Conservation (phyloP, 2,888 invertebrate genomes). For the Tuta absoluta region DNA sequence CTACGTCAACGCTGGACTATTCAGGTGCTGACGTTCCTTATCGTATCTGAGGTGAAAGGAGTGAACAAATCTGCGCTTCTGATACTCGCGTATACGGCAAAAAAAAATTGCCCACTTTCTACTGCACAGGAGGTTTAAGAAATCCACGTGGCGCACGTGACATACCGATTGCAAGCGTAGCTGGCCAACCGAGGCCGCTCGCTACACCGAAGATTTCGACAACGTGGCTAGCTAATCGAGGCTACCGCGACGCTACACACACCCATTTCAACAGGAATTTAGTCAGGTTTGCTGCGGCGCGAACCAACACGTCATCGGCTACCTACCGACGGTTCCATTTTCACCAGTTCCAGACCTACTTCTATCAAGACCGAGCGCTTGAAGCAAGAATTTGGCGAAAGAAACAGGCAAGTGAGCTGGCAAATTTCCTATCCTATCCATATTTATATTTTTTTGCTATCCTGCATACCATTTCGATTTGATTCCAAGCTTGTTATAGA, state of each 20-base stretch:
- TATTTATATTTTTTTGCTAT: not conserved
- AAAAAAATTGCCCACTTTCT: too few species aligned
- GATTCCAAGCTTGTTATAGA: not conserved
- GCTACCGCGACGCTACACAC: not conserved
- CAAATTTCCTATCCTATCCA: not conserved
- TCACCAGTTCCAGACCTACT: not conserved
- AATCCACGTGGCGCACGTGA: not conserved
- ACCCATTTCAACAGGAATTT: not conserved
- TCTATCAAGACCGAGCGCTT: not conserved
- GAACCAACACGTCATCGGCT: not conserved
- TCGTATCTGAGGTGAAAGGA: too few species aligned
- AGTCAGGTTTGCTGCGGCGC: not conserved
- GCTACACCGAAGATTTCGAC: too few species aligned
- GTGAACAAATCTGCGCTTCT: too few species aligned
- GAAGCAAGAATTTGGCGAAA: not conserved
- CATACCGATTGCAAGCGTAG: not conserved
- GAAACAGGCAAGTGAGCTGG: constrained; percentile 13
- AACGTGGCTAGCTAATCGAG: not conserved
- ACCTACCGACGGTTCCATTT: not conserved
- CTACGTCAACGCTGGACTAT: too few species aligned
- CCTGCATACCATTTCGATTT: not conserved
- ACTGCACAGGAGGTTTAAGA: too few species aligned
- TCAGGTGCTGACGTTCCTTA: too few species aligned
- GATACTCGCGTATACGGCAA: too few species aligned
- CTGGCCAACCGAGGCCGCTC: not conserved